Base-by-base conservation (phyloP, 2,888 invertebrate genomes). In the Tipula confusa region DNA sequence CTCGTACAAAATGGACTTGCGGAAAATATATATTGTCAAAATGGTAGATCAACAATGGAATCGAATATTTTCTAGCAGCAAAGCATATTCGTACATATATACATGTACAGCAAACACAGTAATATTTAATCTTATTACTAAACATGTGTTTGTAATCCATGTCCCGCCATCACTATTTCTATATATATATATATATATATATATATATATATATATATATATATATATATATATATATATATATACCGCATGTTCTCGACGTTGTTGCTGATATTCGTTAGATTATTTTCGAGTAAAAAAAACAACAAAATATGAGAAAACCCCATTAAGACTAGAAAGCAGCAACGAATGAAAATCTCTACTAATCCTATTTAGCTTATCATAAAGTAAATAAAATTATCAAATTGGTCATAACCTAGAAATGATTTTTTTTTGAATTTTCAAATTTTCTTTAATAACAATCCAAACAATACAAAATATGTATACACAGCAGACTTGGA, bases 351-450 rank as follows among this genome's bases (percentile, higher is more conserved):
- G 64, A 64, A 64, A 64, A 64, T 64, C 64, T 64, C 64, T 64
- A 24, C 64, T 64, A 64, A 64, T 24, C 64, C 64, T 64, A 64
- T 64, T 64, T 64, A 64, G 64, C 64, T 64, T 64, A 64, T 64
- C 64, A 64, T 64, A 64, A 64, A 64, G 64, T 64, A 64, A 64
- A 64, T 64, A 64, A 64, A 64, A 64, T 64, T 64, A 64, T 64
- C 64, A 64, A 64, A 64, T 64, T 64, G 64, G 64, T 64, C 64
- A 64, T 64, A 64, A 64, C 64, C 64, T 64, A 64, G 64, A 64
- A 64, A 64, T 24, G 15, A 9, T 64, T 64, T 64, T 24, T 24
- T 64, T n/a, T n/a, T n/a, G n/a, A n/a, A 64, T 64, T 64, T 43
- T 64, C 24, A 64, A 64, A 64, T 64, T 64, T 64, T 64, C 64